Conservation (phyloP, 1,140 invertebrate genomes). For the Globodera rostochiensis region DNA sequence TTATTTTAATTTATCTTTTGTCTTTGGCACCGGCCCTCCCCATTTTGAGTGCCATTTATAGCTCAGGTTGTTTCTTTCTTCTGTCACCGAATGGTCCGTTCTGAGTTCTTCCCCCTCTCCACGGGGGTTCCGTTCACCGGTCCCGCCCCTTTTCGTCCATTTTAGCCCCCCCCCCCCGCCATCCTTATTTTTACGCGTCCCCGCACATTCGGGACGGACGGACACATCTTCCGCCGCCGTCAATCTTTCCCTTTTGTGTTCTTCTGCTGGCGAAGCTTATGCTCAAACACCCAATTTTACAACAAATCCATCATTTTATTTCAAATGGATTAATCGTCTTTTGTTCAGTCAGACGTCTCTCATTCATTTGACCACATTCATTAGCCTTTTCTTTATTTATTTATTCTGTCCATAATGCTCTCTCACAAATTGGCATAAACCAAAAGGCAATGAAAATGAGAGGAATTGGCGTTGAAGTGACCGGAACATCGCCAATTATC, state of each 20-base stretch:
- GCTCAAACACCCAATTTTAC: neutral
- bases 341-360: no score
- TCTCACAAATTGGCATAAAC: neutral
- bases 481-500: neutral
- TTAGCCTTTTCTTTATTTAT: neutral
- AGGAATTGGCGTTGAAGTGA: neutral
- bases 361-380: no score
- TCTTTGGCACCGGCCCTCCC: no score
- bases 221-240: neutral
- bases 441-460: neutral
- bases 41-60: neutral
- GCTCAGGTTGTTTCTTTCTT: neutral
- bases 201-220: slow-evolving; percentile 12
- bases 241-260: neutral
- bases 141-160: neutral
- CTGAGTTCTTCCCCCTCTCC: no score
- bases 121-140: neutral
- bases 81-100: no score
- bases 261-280: neutral
- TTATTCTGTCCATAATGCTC: neutral
- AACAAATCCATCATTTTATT: no score
- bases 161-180: neutral
- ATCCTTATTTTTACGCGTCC: slow-evolving; percentile 19
- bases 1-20: no score
- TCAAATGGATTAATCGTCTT: no score